Conservation (phyloP, 2,797 vertebrate species). For the Gallinago nigripennis region DNA sequence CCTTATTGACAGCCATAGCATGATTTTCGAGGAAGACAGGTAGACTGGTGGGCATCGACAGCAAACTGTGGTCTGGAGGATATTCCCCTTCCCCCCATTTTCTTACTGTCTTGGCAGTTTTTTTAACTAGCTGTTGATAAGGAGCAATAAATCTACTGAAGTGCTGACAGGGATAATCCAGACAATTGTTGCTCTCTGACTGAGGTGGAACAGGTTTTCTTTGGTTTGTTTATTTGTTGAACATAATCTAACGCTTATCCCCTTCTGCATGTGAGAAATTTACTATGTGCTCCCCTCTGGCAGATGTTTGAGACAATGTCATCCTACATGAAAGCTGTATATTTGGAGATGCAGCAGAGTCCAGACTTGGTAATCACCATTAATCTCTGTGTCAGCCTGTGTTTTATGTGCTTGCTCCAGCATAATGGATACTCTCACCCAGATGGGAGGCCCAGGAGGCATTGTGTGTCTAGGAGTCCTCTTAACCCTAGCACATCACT, state of each 20-base stretch:
- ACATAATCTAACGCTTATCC: slow-evolving; percentile 15
- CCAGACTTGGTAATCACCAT: slow-evolving; percentile 21
- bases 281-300: slow-evolving; percentile 45
- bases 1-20: background rate
- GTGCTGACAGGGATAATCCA: slow-evolving; percentile 50
- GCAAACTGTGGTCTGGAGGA: background rate
- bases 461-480: background rate
- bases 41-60: background rate
- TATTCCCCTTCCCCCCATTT: background rate
- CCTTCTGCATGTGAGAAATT: slow-evolving; percentile 22
- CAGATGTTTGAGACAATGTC: slow-evolving; percentile 43
- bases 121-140: slow-evolving; percentile 50
- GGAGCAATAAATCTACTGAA: slow-evolving; percentile 52
- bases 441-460: slow-evolving; percentile 29
- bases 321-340: slow-evolving; percentile 28
- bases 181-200: background rate
- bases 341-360: slow-evolving; percentile 11
- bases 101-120: slow-evolving; percentile 29
- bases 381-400: slow-evolving; percentile 50
- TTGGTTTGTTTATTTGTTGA: slow-evolving; percentile 42
- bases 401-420: slow-evolving; percentile 25
- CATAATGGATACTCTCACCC: slow-evolving; percentile 7
- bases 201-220: slow-evolving; percentile 46
- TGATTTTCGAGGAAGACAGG: background rate
- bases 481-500: slow-evolving; percentile 1